Base-by-base conservation (phyloP, 2,797 vertebrate genomes). In the Onychomys torridus region DNA sequence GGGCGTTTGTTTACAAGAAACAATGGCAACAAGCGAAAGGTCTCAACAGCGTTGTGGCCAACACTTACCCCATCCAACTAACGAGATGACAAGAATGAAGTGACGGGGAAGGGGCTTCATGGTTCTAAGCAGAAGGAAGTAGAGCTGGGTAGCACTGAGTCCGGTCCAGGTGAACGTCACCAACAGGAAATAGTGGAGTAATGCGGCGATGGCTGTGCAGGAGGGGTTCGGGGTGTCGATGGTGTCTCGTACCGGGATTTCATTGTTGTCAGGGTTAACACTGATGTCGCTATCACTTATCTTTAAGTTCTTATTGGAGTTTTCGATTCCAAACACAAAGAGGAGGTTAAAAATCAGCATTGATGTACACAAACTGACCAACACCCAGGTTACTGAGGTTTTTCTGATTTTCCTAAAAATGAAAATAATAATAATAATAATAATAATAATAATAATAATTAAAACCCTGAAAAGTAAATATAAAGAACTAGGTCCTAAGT, bases 291-390 rank as follows among this genome's bases (percentile, higher is more conserved):
- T 73, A 27, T 55, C 7, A 21, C 43, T 97, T 63, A 2, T 76
- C 10, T 81, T 1, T 55, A 37, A 29, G 6, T 92, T 82, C 89
- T 96, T 97, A 88, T 98, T 98, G 91, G 96, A 55, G 79, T 99
- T 99, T 89, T 98, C 96, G 23, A 98, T 98, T 69, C 98, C 99
- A 76, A 97, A 97, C 91, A 99, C 89, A 93, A 99, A 99, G 96
- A 98, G 97, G 61, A 99, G 98, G 96, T 98, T 99, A 96, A 99
- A 99, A 95, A 98, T 94, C 43, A 98, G 95, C 98, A 99, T 97
- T 13, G 98, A 98, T 59, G 90, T 12, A 46, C 97, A 99, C 78
- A 99, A 96, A 94, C 97, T 98, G 95, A 98, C 98, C 90, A 98
- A 86, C 4, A 99, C 97, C 46, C 98, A 94, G 0, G 93, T 99